Evolutionary conservation across 2,113 vertebrate species (phyloP).

Genomic region (Ophiodon elongatus): DNA sequence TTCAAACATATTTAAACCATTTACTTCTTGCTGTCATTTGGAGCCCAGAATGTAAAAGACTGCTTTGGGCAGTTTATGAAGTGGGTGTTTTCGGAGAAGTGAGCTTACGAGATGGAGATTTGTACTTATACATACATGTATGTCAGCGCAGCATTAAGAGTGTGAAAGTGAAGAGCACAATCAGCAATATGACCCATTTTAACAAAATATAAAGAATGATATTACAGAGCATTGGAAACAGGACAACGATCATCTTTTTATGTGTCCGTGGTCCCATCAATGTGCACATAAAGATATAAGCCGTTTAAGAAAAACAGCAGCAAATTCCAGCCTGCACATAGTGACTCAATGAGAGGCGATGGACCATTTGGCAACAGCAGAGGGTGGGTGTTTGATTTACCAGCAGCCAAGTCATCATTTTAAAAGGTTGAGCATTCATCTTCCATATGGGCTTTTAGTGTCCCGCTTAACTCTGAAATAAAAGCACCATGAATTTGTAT

Average conservation of each 20-base stretch:
- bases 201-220: not conserved
- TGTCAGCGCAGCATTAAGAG: not conserved
- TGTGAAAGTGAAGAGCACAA: not conserved
- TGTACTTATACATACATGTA: not conserved
- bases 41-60: slow-evolving; percentile 1
- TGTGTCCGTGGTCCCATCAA: slow-evolving; percentile 7
- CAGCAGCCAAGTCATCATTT: slow-evolving; percentile 67
- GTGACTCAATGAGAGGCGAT: slow-evolving; percentile 43
- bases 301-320: slow-evolving; percentile 13
- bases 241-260: not conserved
- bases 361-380: slow-evolving; percentile 46
- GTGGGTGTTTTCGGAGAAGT: not conserved
- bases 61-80: not conserved
- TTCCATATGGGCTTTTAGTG: slow-evolving; percentile 62
- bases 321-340: slow-evolving; percentile 30
- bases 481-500: slow-evolving; percentile 54
- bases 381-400: slow-evolving; percentile 67
- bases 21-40: slow-evolving; percentile 9
- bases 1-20: slow-evolving; percentile 1
- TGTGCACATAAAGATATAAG: slow-evolving; percentile 26
- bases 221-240: not conserved
- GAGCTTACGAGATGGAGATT: slow-evolving; percentile 3
- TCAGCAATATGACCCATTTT: not conserved
- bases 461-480: slow-evolving; percentile 34
- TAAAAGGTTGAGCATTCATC: slow-evolving; percentile 70